Base-by-base conservation (phyloP, 2,888 invertebrate genomes). In the Harmothoe impar region DNA sequence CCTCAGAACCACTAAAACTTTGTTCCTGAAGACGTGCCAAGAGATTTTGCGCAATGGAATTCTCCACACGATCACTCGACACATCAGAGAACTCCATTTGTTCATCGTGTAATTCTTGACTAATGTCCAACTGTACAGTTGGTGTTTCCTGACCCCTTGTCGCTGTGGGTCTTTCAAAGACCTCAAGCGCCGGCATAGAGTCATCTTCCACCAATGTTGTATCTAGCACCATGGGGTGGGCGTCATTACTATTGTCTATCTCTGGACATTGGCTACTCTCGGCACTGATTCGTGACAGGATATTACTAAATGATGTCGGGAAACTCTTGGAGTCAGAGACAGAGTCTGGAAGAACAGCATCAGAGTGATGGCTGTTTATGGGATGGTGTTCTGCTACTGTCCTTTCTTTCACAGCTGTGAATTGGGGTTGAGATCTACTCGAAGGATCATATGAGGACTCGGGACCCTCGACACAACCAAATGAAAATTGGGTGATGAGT, bases 271-370 rank as follows among this genome's bases (percentile, higher is more conserved):
- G 51, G 29, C 86, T 86, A 52, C 29, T 56, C 0, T 12, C 33
- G 15, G 29, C 23, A 20, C 29, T 54, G n/a, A 86, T 12, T 3
- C 31, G 17, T 29, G 54, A 25, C 5, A 86, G 86, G 29, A 86
- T 86, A 29, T 86, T 86, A 86, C 54, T 54, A 54, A 86, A 86
- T 0, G 86, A 86, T 5, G 86, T 86, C 25, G 86, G 86, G 86
- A n/a, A 52, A 29, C 29, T 25, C 29, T 25, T 54, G 0, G 52
- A 29, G 15, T 86, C 54, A 0, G 86, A 54, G 12, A 56, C 29
- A 25, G 86, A 33, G 10, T 35, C 31, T 15, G 86, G 54, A 12
- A 86, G 86, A 10, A 25, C 15, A 25, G 86, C 52, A 20, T 86
- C 54, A 25, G 29, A 56, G 20, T 86, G 52, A n/a, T 20, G 29